Conservation (phyloP, 2,888 invertebrate species). For the Eudemis profundana region DNA sequence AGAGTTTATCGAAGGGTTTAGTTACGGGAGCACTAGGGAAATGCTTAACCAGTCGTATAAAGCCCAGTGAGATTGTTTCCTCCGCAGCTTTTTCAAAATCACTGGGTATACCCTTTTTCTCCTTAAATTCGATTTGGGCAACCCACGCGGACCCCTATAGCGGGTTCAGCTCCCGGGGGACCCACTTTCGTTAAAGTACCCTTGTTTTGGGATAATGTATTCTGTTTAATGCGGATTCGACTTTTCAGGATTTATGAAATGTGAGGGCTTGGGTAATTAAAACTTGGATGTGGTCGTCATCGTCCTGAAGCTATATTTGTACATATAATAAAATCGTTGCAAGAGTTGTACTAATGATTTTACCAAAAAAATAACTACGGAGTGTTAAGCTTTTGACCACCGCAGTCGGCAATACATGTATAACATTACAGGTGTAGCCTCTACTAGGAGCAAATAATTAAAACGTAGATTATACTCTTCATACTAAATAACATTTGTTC, state of each 20-base stretch:
- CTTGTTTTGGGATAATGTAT: slow-evolving; percentile 37
- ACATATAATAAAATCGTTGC: too few species aligned
- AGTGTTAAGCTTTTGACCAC: too few species aligned
- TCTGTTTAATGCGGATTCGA: slow-evolving; percentile 28
- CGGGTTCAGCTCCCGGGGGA: slow-evolving; percentile 7
- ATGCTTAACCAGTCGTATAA: too few species aligned
- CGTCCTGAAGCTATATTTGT: not conserved
- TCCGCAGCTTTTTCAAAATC: not conserved
- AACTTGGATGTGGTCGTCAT: slow-evolving; percentile 20
- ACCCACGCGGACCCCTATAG: not conserved
- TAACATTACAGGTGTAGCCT: too few species aligned
- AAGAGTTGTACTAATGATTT: too few species aligned
- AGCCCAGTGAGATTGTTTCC: not conserved
- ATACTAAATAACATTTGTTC: too few species aligned
- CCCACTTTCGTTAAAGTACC: slow-evolving; percentile 35
- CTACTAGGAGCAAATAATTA: too few species aligned
- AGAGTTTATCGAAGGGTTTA: too few species aligned
- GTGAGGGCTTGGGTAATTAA: slow-evolving; percentile 20
- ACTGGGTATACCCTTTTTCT: not conserved
- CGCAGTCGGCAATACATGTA: too few species aligned
- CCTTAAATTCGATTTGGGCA: slow-evolving; percentile 35
- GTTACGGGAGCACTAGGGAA: too few species aligned
- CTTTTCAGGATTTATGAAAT: slow-evolving; percentile 16
- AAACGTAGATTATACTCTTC: too few species aligned
- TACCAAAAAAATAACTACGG: too few species aligned